Evolutionary conservation across 2,113 vertebrate genomes (phyloP).

Genomic region (Thalassoma bifasciatum): DNA sequence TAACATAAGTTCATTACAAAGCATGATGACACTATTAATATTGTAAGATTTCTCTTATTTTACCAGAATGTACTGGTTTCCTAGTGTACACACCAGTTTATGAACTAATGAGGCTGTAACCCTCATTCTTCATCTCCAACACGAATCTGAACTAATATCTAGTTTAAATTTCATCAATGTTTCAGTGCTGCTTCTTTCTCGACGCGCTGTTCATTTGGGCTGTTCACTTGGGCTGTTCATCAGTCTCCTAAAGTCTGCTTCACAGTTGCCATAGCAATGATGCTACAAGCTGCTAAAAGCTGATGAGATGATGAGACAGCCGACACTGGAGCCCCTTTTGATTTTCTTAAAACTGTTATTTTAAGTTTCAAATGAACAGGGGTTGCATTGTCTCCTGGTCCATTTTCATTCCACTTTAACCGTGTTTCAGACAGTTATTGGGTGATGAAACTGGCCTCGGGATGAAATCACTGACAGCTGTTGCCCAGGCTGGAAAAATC

Average conservation of each 20-base stretch:
- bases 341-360: constrained; percentile 11
- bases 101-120: not conserved
- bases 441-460: not conserved
- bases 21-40: no score
- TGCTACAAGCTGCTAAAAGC: constrained; percentile 15
- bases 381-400: not conserved
- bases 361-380: constrained; percentile 7
- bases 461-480: not conserved
- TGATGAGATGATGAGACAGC: constrained; percentile 4
- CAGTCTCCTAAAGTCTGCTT: constrained; percentile 5
- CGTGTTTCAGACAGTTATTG: not conserved
- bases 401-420: not conserved
- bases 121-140: not conserved
- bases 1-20: no score
- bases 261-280: constrained; percentile 54
- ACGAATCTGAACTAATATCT: not conserved
- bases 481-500: not conserved
- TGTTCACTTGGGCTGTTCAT: not conserved
- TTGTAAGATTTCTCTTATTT: no score
- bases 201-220: not conserved
- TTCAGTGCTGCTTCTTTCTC: not conserved
- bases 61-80: not conserved
- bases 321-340: constrained; percentile 6
- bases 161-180: not conserved
- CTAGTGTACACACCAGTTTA: no score